Evolutionary conservation across 2,888 invertebrate species (phyloP), one percentile per base, ranked within the genome.

Genomic region (Lasioglossum villosulum): DNA sequence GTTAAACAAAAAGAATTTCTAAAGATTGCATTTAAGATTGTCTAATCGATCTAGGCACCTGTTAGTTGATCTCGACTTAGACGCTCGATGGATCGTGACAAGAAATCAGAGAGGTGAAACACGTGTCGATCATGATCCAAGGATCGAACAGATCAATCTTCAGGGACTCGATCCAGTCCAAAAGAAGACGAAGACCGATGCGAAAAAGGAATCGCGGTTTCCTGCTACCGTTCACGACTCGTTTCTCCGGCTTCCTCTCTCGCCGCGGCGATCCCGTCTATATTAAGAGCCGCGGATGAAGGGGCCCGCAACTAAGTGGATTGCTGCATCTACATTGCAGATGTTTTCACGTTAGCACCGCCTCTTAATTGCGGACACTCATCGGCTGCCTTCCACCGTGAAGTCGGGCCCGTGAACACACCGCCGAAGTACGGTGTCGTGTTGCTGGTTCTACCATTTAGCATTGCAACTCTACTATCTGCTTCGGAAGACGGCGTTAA

Each of bases 251-350:
- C 30, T 56, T 52, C 72, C 76, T 84, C 83, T 80, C 79, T 68
- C 74, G 48, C 76, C 84, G 27, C 59, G 74, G 10, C 56, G 78
- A 68, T 78, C 78, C 42, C n/a, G 75, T 86, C 86, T 86, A 82
- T 82, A 86, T 86, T 82, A 82, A 82, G 82, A 86, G 74, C 74
- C n/a, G 39, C 45, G 56, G 56, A 72, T 34, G 74, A 52, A 37
- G 70, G 68, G 42, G 74, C 76, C 73, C 37, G 71, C 72, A 68
- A 80, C 86, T 77, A 77, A 79, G 68, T 79, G 84, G 84, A 80
- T 70, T 77, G 84, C 80, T 75, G 84, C 80, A 84, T 84, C 84
- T 86, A 84, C 86, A 80, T 75, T 84, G 86, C 86, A 86, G 84
- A 86, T 84, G 72, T 84, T 80, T 84, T 76, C 84, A 76, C 70